Base-by-base conservation (phyloP, 1,140 invertebrate genomes). In the Neodiprion virginianus region DNA sequence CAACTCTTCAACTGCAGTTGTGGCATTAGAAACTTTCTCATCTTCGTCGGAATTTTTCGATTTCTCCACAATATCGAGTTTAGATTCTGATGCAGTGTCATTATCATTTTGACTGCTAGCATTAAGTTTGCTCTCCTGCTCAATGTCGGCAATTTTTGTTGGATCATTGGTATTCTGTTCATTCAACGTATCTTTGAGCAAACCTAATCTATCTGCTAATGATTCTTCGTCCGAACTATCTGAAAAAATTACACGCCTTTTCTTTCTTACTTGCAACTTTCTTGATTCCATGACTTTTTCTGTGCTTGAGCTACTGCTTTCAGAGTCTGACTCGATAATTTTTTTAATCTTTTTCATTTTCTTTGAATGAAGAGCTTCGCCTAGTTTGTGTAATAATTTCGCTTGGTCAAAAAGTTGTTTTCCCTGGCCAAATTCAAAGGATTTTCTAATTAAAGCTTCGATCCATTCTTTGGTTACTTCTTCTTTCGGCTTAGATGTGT, bases 201-300 rank as follows among this genome's bases (percentile, higher is more conserved):
- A 14, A 9, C 53, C 23, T 8, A 84, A 11, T 48, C 77, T 79
- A 5, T 80, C 78, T 5, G 84, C 79, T 1, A 85, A 72, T 69
- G 40, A 73, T 23, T 88, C 84, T n/a, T 85, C 84, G 0, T 87
- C 86, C 3, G 84, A 87, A 72, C 83, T 86, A 4, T 87, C 84
- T 0, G 86, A 86, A 11, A 79, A 72, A 14, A 86, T 85, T 0
- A 83, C 73, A 11, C 79, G 79, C 69, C 82, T 81, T 67, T 83
- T 86, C 7, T 82, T 83, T 66, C 71, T 79, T 1, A 49, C 65
- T 14, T 61, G 67, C 66, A 0, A 17, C 8, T 74, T 81, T 87
- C 49, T 84, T 84, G 11, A 69, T 70, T 14, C 81, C 81, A 8
- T 8, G 8, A 72, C 12, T 9, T 40, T 21, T 67, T 80, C 75